Percentiles rank a stretch among this genome's conserved stretches.
These are phyloP conservation scores for Scaptomyza caliginosa DNA, from an alignment of 2,888 invertebrate genomes.

Conservation along the genomic window DNA sequence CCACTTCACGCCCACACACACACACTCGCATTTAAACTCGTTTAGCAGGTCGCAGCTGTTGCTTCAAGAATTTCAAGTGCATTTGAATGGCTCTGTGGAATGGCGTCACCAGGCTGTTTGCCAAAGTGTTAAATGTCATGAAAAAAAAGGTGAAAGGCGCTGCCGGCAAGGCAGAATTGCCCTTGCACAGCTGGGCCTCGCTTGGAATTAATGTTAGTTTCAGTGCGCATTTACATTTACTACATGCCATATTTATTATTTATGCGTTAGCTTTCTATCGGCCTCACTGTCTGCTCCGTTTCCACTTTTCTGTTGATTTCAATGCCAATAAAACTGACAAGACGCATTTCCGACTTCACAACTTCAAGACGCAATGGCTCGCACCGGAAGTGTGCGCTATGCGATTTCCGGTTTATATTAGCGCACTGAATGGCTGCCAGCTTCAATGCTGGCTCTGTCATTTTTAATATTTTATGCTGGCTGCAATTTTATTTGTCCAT, in stretches of 20 bases:
- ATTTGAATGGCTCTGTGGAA: slow-evolving; percentile 70
- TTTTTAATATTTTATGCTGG: slow-evolving; percentile 48
- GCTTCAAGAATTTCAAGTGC: slow-evolving; percentile 77
- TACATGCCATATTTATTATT: slow-evolving; percentile 74
- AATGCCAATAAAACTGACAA: slow-evolving; percentile 57
- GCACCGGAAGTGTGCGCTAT: slow-evolving; percentile 41
- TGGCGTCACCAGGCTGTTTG: slow-evolving; percentile 57
- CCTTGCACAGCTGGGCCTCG: slow-evolving; percentile 60
- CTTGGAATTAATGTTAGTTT: slow-evolving; percentile 68
- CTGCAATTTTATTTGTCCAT: slow-evolving; percentile 48
- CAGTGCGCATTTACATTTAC: slow-evolving; percentile 73
- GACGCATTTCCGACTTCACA: slow-evolving; percentile 56
- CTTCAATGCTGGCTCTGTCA: background rate
- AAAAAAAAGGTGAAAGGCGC: slow-evolving; percentile 5
- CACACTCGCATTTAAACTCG: slow-evolving; percentile 30
- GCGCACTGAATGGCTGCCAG: slow-evolving; percentile 24
- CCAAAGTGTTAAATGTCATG: slow-evolving; percentile 79
- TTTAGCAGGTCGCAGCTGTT: slow-evolving; percentile 73
- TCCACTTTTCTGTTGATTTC: slow-evolving; percentile 1
- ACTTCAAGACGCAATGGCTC: background rate
- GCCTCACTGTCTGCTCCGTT: background rate
- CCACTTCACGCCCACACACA: background rate
- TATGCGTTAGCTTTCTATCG: slow-evolving; percentile 41
- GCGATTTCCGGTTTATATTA: slow-evolving; percentile 59
- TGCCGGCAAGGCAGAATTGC: background rate